phyloP scores from a whole-genome alignment of 1,140 invertebrate species.

The Drosophila bocki region DNA sequence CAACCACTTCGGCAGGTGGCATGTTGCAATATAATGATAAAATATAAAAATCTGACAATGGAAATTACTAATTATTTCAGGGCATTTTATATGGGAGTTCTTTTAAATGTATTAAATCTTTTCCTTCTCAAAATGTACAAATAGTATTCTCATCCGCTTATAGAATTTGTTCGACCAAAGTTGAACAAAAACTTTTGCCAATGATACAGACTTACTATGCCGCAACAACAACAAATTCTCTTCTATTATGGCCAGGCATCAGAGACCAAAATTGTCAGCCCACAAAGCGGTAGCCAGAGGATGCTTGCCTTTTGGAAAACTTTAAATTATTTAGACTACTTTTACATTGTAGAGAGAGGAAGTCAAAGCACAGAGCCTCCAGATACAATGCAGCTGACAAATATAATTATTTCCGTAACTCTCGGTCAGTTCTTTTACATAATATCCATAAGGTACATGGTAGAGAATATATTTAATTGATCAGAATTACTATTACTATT shows the following conservation, averaged over 20 bases:
- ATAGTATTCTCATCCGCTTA: constrained; percentile 3
- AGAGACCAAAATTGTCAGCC: constrained; percentile 59
- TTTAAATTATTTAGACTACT: constrained; percentile 76
- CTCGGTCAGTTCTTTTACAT: constrained; percentile 1
- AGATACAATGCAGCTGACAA: constrained; percentile 12
- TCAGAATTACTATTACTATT: too few relatives aligned
- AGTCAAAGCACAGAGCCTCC: constrained; percentile 2
- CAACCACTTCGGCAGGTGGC: constrained; percentile 24
- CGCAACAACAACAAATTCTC: constrained; percentile 34
- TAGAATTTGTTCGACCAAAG: constrained; percentile 26
- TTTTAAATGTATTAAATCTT: not conserved
- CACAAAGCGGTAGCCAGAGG: constrained; percentile 49
- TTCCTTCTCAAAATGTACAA: not conserved
- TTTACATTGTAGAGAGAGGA: constrained; percentile 35
- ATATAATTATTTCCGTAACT: constrained; percentile 27
- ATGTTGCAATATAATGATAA: not conserved
- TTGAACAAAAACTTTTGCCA: constrained; percentile 42
- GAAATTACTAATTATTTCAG: not conserved
- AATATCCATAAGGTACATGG: not conserved
- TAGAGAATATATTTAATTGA: not conserved
- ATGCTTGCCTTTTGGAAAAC: constrained; percentile 53
- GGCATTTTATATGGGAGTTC: not conserved
- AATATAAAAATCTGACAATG: not conserved
- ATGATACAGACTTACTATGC: constrained; percentile 54
- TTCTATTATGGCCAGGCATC: constrained; percentile 60